These are phyloP conservation scores for Armadillidium nasatum DNA, from an alignment of 1,140 invertebrate species.

Conservation along the genomic window DNA sequence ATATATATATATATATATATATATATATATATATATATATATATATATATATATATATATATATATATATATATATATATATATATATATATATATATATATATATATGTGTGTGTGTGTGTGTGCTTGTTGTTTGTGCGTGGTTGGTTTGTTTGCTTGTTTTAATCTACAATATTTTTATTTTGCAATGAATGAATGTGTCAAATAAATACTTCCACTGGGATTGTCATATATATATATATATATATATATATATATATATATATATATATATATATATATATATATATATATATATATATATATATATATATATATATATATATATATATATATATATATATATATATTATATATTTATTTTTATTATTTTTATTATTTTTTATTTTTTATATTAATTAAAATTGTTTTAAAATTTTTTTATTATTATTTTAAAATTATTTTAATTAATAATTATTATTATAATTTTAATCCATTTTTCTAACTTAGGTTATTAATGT, in stretches of 20 bases:
- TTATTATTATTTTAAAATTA: background rate
- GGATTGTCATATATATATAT: background rate
- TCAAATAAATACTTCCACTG: too few species aligned
- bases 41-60: slow-evolving; percentile 15
- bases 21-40: background rate
- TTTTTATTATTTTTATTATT: background rate
- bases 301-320: slow-evolving; percentile 1
- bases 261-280: background rate
- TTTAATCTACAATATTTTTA: too few species aligned
- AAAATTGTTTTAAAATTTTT: background rate
- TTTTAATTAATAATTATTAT: too few species aligned
- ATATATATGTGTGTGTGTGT: too few species aligned
- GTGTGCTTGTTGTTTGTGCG: too few species aligned
- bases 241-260: background rate
- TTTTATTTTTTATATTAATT: background rate
- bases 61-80: too few species aligned
- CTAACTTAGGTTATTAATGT: too few species aligned
- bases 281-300: background rate
- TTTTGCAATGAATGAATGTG: too few species aligned
- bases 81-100: too few species aligned
- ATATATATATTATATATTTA: background rate
- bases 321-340: slow-evolving; percentile 15
- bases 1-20: too few species aligned
- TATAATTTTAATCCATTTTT: too few species aligned
- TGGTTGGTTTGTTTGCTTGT: too few species aligned